phyloP scores from a whole-genome alignment of 2,888 invertebrate genomes.

The Galerucella calmariensis region DNA sequence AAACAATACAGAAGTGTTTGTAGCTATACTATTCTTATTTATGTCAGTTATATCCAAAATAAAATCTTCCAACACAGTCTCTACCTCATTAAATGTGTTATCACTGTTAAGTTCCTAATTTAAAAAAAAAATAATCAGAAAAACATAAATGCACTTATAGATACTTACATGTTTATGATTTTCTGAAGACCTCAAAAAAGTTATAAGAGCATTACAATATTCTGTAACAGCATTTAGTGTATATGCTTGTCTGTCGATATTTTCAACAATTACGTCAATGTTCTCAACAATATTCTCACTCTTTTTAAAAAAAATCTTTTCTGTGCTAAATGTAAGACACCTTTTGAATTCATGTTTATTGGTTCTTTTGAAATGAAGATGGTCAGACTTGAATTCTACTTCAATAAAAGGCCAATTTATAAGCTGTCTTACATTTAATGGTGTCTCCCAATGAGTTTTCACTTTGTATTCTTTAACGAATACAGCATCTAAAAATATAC shows the following conservation, averaged over 20 bases:
- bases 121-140: background rate
- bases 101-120: slow-evolving; percentile 23
- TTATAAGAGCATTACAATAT: slow-evolving; percentile 36
- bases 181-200: slow-evolving; percentile 25
- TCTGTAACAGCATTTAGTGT: slow-evolving; percentile 39
- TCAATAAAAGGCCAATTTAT: slow-evolving; percentile 43
- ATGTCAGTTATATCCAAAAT: slow-evolving; percentile 39
- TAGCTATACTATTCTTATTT: slow-evolving; percentile 42
- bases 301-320: slow-evolving; percentile 39
- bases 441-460: slow-evolving; percentile 25
- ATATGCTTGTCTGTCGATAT: slow-evolving; percentile 35
- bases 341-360: slow-evolving; percentile 39
- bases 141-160: background rate
- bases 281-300: slow-evolving; percentile 36
- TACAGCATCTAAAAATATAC: slow-evolving; percentile 34
- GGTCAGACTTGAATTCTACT: slow-evolving; percentile 37
- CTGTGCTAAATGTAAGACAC: slow-evolving; percentile 40
- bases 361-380: slow-evolving; percentile 42
- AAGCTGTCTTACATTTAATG: slow-evolving; percentile 36
- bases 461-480: slow-evolving; percentile 38
- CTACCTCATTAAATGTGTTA: slow-evolving; percentile 27
- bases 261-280: slow-evolving; percentile 36
- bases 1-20: slow-evolving; percentile 41
- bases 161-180: slow-evolving; percentile 29
- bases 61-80: slow-evolving; percentile 38